Evolutionary conservation across 1,140 invertebrate species (phyloP).

Genomic region (Leucophenga varia): DNA sequence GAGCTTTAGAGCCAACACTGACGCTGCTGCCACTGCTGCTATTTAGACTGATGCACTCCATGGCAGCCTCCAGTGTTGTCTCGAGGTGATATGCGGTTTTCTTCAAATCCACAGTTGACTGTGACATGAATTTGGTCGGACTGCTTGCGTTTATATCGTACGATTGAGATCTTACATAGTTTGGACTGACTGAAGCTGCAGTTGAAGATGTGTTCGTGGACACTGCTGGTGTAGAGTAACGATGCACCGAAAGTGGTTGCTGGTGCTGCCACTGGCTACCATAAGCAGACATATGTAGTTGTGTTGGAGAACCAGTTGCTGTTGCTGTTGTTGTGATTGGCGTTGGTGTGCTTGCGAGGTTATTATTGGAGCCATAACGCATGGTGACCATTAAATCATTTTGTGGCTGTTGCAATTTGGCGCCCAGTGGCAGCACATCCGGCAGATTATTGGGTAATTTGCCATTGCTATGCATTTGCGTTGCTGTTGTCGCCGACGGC

Average conservation of each 20-base stretch:
- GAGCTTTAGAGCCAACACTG: too few relatives aligned
- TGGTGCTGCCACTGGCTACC: slow-evolving; percentile 10
- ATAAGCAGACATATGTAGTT: slow-evolving; percentile 18
- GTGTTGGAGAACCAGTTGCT: slow-evolving; percentile 20
- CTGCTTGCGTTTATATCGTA: slow-evolving; percentile 37
- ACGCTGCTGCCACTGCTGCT: slow-evolving; percentile 5
- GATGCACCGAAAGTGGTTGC: slow-evolving; percentile 22
- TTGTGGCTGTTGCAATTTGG: slow-evolving; percentile 54
- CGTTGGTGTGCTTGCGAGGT: slow-evolving; percentile 18
- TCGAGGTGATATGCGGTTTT: slow-evolving; percentile 44
- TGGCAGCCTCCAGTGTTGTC: slow-evolving; percentile 46
- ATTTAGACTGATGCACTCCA: slow-evolving; percentile 7
- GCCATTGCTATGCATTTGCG: slow-evolving; percentile 20
- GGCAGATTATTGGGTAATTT: slow-evolving; percentile 56
- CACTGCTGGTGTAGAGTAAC: slow-evolving; percentile 43
- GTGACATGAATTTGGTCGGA: slow-evolving; percentile 40
- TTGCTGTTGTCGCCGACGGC: slow-evolving; percentile 32
- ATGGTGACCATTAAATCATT: slow-evolving; percentile 26
- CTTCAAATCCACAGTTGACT: slow-evolving; percentile 54
- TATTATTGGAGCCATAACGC: slow-evolving; percentile 53
- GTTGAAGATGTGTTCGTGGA: slow-evolving; percentile 21
- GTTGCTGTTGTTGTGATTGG: slow-evolving; percentile 8
- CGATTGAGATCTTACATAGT: slow-evolving; percentile 48
- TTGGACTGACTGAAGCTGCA: slow-evolving; percentile 5
- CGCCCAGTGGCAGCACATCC: slow-evolving; percentile 60